Percentiles rank a stretch among this genome's conserved stretches.
Evolutionary conservation across 2,888 invertebrate genomes (phyloP).

Genomic region (Caenorhabditis virilis): DNA sequence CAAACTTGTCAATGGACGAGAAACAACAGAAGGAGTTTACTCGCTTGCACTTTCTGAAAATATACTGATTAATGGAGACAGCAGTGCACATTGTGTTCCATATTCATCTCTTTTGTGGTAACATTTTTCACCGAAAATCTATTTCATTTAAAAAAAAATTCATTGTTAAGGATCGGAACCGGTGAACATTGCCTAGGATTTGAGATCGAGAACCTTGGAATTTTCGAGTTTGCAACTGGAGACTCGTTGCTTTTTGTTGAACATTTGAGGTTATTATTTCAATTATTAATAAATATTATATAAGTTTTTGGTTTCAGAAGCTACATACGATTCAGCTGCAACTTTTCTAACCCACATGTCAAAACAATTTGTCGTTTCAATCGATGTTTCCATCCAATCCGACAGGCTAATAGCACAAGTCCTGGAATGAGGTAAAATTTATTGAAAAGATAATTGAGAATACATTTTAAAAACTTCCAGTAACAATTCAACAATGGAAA

Average conservation of each 20-base stretch:
- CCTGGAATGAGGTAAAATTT: conserved; percentile 28
- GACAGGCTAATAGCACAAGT: conserved; percentile 23
- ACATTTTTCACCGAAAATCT: neutral
- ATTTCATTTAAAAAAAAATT: neutral
- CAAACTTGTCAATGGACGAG: conserved; percentile 21
- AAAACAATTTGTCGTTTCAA: conserved; percentile 39
- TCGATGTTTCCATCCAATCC: conserved; percentile 26
- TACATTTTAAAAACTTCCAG: conserved; percentile 11
- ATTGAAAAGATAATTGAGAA: no score
- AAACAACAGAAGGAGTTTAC: conserved; percentile 39
- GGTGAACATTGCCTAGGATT: conserved; percentile 50
- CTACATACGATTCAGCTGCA: conserved; percentile 32
- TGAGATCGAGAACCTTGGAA: conserved; percentile 28
- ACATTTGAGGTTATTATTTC: conserved; percentile 17
- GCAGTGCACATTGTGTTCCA: conserved; percentile 25
- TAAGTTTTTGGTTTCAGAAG: conserved; percentile 23
- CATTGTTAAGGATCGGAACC: conserved; percentile 39
- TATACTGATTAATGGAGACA: conserved; percentile 28
- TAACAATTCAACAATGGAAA: conserved; percentile 43
- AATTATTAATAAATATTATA: neutral
- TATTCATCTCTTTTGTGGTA: conserved; percentile 37
- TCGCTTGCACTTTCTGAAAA: conserved; percentile 20
- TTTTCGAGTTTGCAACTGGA: conserved; percentile 38
- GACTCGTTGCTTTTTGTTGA: conserved; percentile 29
- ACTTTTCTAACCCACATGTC: conserved; percentile 26